These are phyloP conservation scores for Spinibarbus caldwelli DNA, from an alignment of 2,797 vertebrate species.

Conservation along the genomic window DNA sequence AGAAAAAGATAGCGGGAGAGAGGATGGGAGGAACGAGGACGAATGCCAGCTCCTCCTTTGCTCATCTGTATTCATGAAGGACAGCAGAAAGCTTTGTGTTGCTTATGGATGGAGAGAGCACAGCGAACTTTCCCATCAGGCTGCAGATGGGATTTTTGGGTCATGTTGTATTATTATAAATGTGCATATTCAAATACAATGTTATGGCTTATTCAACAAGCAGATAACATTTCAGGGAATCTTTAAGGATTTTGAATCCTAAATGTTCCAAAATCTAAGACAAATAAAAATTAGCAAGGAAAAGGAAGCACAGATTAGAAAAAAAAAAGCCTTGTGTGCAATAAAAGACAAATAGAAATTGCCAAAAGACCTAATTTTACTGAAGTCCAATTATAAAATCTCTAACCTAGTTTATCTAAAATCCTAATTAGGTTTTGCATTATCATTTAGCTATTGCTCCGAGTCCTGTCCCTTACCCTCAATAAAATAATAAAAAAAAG, in stretches of 20 bases:
- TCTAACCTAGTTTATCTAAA: constrained; percentile 55
- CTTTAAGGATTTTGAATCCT: neutral
- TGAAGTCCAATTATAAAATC: constrained; percentile 42
- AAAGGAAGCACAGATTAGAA: constrained; percentile 12
- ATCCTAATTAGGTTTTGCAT: constrained; percentile 60
- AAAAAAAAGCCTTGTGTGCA: constrained; percentile 14
- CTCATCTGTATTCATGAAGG: constrained; percentile 40
- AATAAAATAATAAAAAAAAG: constrained; percentile 55
- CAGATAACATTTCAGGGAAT: neutral
- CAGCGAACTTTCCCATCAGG: constrained; percentile 5
- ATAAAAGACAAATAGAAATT: constrained; percentile 20
- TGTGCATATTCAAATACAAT: neutral
- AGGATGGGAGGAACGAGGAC: constrained; percentile 11
- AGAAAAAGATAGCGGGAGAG: neutral
- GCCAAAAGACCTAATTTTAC: constrained; percentile 31
- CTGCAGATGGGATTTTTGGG: neutral
- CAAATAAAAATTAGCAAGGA: neutral
- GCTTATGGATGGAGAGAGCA: neutral
- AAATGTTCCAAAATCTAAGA: neutral
- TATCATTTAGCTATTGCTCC: constrained; percentile 50
- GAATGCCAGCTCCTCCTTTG: neutral
- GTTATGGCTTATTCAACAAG: neutral
- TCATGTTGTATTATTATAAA: neutral
- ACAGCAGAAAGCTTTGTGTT: constrained; percentile 9
- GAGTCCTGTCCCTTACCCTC: constrained; percentile 52